phyloP scores from a whole-genome alignment of 2,888 invertebrate species.

The Operophtera brumata region DNA sequence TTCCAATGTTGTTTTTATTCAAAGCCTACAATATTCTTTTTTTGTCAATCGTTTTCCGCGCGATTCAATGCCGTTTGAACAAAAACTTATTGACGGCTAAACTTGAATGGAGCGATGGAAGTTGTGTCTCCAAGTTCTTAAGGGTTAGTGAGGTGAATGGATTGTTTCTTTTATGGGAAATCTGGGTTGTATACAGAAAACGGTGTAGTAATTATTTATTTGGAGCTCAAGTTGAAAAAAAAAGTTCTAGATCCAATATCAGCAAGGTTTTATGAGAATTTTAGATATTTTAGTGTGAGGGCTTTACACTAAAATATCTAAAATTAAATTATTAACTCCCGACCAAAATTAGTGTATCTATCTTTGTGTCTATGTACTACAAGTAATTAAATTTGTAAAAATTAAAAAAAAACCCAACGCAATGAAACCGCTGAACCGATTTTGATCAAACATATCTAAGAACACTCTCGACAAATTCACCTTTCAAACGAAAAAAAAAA shows the following conservation, averaged over 20 bases:
- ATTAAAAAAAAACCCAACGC: too few relatives aligned
- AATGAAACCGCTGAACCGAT: too few relatives aligned
- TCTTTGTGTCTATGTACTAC: too few relatives aligned
- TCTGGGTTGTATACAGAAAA: conserved; percentile 1
- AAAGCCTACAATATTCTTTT: conserved; percentile 42
- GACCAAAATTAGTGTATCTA: too few relatives aligned
- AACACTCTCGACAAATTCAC: too few relatives aligned
- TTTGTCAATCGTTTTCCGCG: conserved; percentile 30
- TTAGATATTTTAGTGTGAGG: too few relatives aligned
- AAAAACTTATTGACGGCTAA: conserved; percentile 38
- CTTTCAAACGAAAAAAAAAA: too few relatives aligned
- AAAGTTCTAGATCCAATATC: background rate
- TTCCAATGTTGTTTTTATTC: conserved; percentile 26
- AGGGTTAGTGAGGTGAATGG: conserved; percentile 11
- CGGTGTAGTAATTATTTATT: background rate
- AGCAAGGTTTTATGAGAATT: too few relatives aligned
- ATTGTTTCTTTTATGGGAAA: conserved; percentile 20
- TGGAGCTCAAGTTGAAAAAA: background rate
- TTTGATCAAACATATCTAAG: too few relatives aligned
- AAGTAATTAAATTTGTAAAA: too few relatives aligned
- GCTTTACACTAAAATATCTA: too few relatives aligned
- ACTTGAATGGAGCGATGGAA: conserved; percentile 23
- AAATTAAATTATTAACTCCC: too few relatives aligned
- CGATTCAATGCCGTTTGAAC: conserved; percentile 45
- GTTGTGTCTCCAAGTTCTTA: conserved; percentile 14